Evolutionary conservation across 2,888 invertebrate species (phyloP), one percentile per base, ranked within the genome.

Genomic region (Lordiphosa fenestrarum): DNA sequence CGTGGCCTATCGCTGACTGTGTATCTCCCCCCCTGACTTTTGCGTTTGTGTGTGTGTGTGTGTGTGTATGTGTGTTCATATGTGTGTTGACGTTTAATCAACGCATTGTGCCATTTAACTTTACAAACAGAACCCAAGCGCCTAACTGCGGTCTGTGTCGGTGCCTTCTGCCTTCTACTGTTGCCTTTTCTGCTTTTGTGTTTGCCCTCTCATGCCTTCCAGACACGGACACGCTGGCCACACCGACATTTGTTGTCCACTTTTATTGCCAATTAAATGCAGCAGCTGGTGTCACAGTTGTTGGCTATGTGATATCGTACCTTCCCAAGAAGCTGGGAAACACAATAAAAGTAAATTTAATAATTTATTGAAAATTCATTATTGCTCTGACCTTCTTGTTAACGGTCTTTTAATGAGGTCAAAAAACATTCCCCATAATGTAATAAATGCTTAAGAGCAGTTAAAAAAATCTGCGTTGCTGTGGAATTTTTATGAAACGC

Each of bases 241-340:
- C 33, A 59, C 48, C 55, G 63, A 62, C 66, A 67, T 73, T 80
- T 68, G 66, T 53, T 78, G 71, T 53, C 56, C 73, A 66, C 56
- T 81, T 81, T 84, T 69, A 85, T 73, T 75, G 73, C 54, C 73
- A 84, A 85, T 84, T 82, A 84, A 85, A 69, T 64, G 64, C 64
- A 72, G 67, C 67, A 69, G 61, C 66, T 77, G 65, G 42, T 64
- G 21, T 44, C 46, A 36, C 40, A 46, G 25, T 53, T 41, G 41
- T 41, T 39, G 30, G n/a, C 4, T n/a, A 19, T 23, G 33, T 15
- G 15, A 13, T 12, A 10, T 25, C 48, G 4, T 23, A 37, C 51
- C 39, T 52, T 58, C 60, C 38, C 3, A 9, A 30, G 10, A 40
- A 64, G 39, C 41, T 54, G 30, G 25, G 5, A 15, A 30, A 12